Evolutionary conservation across 2,797 vertebrate species (phyloP).

Genomic region (Morelia viridis): DNA sequence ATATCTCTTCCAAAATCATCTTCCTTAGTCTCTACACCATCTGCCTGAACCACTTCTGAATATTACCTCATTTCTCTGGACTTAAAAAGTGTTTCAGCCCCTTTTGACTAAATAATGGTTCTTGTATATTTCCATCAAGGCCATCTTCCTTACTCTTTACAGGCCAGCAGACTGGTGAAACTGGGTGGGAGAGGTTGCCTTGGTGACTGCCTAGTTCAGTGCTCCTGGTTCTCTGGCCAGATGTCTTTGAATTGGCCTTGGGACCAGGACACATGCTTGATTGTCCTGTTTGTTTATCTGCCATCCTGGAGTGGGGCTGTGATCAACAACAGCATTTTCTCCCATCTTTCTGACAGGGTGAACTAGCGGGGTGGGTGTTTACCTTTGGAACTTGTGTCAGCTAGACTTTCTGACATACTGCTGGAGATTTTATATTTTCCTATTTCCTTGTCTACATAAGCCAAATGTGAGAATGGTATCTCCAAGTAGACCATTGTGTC

Average conservation of each 20-base stretch:
- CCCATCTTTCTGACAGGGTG: background rate
- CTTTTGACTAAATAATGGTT: background rate
- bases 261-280: background rate
- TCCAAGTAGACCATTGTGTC: background rate
- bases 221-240: background rate
- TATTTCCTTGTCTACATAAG: constrained; percentile 11
- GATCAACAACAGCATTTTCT: background rate
- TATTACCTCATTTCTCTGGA: background rate
- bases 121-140: background rate
- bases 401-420: background rate
- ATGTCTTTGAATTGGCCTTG: background rate
- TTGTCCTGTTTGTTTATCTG: background rate
- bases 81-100: background rate
- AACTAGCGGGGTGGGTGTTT: background rate
- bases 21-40: background rate
- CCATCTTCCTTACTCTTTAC: background rate
- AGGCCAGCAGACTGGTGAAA: background rate
- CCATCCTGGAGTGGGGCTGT: background rate
- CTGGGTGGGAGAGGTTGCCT: background rate
- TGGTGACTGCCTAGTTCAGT: background rate
- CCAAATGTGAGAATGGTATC: background rate
- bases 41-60: background rate
- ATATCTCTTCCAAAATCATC: background rate
- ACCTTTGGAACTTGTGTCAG: background rate
- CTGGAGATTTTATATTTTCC: background rate